These are phyloP conservation scores for Pollenia amentaria DNA, from an alignment of 2,888 invertebrate species.

Conservation along the genomic window DNA sequence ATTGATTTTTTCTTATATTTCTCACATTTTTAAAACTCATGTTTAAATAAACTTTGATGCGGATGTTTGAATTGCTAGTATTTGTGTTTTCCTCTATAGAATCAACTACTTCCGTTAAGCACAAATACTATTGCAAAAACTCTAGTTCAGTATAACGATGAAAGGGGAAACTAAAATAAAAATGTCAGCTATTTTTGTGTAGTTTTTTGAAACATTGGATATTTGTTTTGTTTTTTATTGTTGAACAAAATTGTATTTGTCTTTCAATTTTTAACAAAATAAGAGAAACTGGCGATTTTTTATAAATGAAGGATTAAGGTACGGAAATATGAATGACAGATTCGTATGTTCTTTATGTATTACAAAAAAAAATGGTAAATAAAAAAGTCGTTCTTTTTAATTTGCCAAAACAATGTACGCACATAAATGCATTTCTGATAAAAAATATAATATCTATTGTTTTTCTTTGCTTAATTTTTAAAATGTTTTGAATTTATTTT, in stretches of 20 bases:
- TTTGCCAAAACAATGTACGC: too few relatives aligned
- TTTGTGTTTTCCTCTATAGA: constrained; percentile 26
- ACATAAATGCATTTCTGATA: too few relatives aligned
- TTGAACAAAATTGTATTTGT: neutral
- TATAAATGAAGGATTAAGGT: constrained; percentile 5
- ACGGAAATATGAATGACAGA: constrained; percentile 20
- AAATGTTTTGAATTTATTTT: too few relatives aligned
- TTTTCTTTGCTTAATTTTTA: too few relatives aligned
- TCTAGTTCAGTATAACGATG: neutral
- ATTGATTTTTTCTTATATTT: neutral
- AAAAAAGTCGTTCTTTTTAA: too few relatives aligned
- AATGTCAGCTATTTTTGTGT: too few relatives aligned
- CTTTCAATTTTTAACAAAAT: constrained; percentile 16
- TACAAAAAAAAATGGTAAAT: too few relatives aligned
- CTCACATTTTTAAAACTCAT: constrained; percentile 1
- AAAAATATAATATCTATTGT: too few relatives aligned
- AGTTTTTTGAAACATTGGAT: too few relatives aligned
- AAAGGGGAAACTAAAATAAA: neutral
- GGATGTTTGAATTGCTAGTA: constrained; percentile 36
- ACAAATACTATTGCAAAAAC: neutral
- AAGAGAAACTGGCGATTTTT: constrained; percentile 9
- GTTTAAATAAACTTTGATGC: constrained; percentile 33
- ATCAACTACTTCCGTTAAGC: constrained; percentile 6
- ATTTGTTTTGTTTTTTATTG: neutral
- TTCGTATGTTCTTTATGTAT: neutral